A percentile compares a stretch with the other conserved stretches of the same genome.
Evolutionary conservation across 2,888 invertebrate species (phyloP).

Genomic region (Apoda limacodes): DNA sequence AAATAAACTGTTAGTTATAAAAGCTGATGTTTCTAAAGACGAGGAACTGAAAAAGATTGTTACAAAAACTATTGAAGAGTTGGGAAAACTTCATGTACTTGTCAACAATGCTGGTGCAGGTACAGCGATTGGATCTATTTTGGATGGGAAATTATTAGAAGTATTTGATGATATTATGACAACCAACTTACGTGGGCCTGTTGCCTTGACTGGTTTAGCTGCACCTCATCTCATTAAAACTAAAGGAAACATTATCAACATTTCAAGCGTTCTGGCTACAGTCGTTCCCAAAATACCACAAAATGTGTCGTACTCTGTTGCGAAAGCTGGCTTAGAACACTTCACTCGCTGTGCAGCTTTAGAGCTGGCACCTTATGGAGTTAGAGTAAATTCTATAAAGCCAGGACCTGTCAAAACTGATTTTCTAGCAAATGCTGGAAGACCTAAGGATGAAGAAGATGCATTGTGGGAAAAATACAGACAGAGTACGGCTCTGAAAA

Average conservation of each 20-base stretch:
- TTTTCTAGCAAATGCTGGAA: slow-evolving; percentile 41
- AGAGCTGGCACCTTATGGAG: slow-evolving; percentile 67
- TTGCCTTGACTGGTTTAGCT: slow-evolving; percentile 26
- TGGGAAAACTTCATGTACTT: slow-evolving; percentile 28
- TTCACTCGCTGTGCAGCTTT: slow-evolving; percentile 77
- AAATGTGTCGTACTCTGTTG: slow-evolving; percentile 66
- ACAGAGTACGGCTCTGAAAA: slow-evolving; percentile 19
- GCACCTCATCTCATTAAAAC: slow-evolving; percentile 26
- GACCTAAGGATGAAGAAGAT: slow-evolving; percentile 63
- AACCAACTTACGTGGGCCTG: slow-evolving; percentile 28
- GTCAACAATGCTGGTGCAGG: slow-evolving; percentile 36
- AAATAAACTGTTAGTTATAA: slow-evolving; percentile 22
- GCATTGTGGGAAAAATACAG: slow-evolving; percentile 18
- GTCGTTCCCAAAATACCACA: slow-evolving; percentile 6
- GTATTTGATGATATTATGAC: slow-evolving; percentile 30
- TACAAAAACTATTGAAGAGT: slow-evolving; percentile 25
- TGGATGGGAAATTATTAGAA: too few relatives aligned
- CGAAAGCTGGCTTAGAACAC: slow-evolving; percentile 80
- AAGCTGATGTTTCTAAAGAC: slow-evolving; percentile 30
- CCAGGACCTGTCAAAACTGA: slow-evolving; percentile 74
- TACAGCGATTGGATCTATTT: too few relatives aligned
- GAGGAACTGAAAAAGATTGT: slow-evolving; percentile 24
- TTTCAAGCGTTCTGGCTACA: slow-evolving; percentile 25
- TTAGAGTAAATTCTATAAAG: slow-evolving; percentile 77
- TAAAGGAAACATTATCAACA: slow-evolving; percentile 33